Conservation (phyloP, 2,113 vertebrate genomes). For the Athene noctua region DNA sequence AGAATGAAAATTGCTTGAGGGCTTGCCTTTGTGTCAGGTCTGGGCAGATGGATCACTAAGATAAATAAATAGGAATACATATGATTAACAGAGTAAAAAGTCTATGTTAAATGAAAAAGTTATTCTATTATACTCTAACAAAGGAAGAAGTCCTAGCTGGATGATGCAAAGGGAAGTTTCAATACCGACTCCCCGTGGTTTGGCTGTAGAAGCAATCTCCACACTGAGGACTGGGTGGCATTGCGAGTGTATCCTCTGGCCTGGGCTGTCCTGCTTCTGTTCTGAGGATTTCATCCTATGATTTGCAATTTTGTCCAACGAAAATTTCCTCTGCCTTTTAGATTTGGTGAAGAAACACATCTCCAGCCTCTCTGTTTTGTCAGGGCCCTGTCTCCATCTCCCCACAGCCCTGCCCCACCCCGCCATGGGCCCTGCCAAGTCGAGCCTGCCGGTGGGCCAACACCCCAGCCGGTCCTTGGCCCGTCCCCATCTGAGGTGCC, state of each 20-base stretch:
- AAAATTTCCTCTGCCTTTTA: background rate
- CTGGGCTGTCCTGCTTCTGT: background rate
- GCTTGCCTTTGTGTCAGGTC: background rate
- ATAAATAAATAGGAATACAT: background rate
- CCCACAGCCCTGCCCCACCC: background rate
- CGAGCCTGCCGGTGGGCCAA: rapidly evolving
- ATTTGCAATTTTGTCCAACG: background rate
- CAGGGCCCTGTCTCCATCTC: background rate
- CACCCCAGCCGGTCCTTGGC: rapidly evolving
- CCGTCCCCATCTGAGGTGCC: background rate
- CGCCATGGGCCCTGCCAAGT: background rate
- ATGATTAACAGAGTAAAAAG: background rate
- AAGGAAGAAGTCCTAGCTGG: background rate
- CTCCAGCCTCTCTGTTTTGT: background rate
- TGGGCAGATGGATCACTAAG: background rate
- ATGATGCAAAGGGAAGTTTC: background rate
- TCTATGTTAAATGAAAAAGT: background rate
- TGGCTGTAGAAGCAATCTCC: background rate
- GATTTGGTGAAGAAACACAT: background rate
- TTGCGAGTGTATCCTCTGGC: rapidly evolving
- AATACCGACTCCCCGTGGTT: rapidly evolving
- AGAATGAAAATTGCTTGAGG: background rate
- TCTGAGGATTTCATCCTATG: background rate
- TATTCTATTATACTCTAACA: background rate
- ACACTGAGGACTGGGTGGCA: rapidly evolving